Evolutionary conservation across 2,888 invertebrate genomes (phyloP), one percentile per base, ranked within the genome.

Genomic region (Galerucella calmariensis): DNA sequence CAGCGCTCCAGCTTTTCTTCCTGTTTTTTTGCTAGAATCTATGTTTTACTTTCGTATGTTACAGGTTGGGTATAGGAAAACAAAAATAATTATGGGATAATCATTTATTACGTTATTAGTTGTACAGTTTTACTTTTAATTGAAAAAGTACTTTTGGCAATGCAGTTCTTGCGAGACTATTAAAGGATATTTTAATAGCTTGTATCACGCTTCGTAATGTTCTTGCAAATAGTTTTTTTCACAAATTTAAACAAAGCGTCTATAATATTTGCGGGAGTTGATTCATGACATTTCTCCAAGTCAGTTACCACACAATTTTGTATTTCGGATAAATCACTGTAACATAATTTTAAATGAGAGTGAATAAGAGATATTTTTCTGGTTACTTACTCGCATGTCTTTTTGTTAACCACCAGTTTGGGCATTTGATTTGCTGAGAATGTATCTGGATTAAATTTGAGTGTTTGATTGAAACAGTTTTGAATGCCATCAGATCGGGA

Each of bases 221-320:
- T 80, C 61, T 82, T 81, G 68, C 84, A 84, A 51, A 82, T 79
- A 1, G 78, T 75, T 82, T 92, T 92, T 80, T 91, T 91, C 2
- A 95, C 88, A 83, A 91, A 94, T 78, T 90, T 91, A 83, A 94
- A 92, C 71, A 95, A 88, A 0, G 94, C 91, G 75, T 94, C 94
- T 0, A 92, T 90, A 82, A 95, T 92, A 86, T 95, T 95, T 51
- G 91, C 92, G 0, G 95, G 94, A 0, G 95, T 95, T 2, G 94
- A 92, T 65, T 94, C 92, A 0, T 86, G 82, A 81, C 95, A 95
- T 1, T 87, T 88, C 81, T 93, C 93, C 72, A 94, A 82, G 2
- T 90, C 90, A 0, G 81, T 84, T 41, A 93, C 92, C 0, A 91
- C 83, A 81, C 94, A 94, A 0, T 80, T 71, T 71, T 91, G 88